Evolutionary conservation across 2,113 vertebrate genomes (phyloP), one percentile per base, ranked within the genome.

Genomic region (Polypterus bichir): DNA sequence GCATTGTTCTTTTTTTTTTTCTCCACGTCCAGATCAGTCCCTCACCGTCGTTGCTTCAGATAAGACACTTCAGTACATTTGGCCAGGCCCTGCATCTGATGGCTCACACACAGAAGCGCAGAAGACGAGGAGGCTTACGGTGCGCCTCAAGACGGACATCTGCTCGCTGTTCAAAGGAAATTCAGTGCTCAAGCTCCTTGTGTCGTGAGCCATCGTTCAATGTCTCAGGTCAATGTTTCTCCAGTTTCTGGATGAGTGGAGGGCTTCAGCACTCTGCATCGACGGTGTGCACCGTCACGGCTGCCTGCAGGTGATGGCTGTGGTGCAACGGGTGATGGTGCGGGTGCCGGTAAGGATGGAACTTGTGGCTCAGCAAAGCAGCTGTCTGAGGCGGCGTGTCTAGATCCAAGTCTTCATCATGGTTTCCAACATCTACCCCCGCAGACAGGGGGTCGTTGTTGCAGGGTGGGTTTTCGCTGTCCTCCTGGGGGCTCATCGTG

Each of bases 401-500:
- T 77, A 94, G 82, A 64, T 97, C 94, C 58, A 98, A 73, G 72
- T 99, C 96, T 59, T 99, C 96, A 0, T 99, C 95, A 1, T 99
- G 96, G 77, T 91, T 90, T 0, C 94, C 90, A 4, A 98, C 92
- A 0, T 97, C 94, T 0, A 97, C 94, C 0, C 96, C 92, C 0
- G 96, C 96, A 0, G 94, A 93, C 4, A 98, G 71, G 0, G 94
- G 96, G 77, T 99, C 94, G 0, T 88, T 97, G 66, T 92, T 97
- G 74, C 94, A 86, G 0, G 95, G 94, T 0, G 96, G 94, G 66
- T 98, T 99, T 73, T 99, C 96, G 0, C 96, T 99, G 84, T 99
- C 96, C 66, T 99, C 96, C 78, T 99, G 96, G 0, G 96, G 96
- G 66, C 96, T 99, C 96, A 99, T 99, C 27, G 96, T 99, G 76